Conservation (phyloP, 1,140 invertebrate genomes). For the Drosophila navojoa region DNA sequence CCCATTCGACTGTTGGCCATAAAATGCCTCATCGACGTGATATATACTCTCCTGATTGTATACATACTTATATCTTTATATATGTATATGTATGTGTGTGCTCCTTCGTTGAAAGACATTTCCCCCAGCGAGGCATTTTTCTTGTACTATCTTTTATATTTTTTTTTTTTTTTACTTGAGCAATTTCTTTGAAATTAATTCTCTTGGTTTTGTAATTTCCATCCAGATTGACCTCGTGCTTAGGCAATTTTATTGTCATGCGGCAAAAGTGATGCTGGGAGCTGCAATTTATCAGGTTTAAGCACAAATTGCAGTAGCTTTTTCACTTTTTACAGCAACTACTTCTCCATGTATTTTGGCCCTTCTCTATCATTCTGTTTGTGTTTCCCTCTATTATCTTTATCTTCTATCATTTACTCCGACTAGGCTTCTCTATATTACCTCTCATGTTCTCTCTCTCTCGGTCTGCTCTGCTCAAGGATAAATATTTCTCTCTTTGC, state of each 20-base stretch:
- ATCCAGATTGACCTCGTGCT: slow-evolving; percentile 2
- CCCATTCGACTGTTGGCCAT: slow-evolving; percentile 54
- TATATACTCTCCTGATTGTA: slow-evolving; percentile 31
- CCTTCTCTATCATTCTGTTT: too few species aligned
- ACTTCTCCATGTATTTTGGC: too few species aligned
- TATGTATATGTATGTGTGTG: neutral
- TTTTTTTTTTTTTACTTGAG: neutral
- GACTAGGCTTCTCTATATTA: too few species aligned
- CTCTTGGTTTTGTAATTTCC: neutral
- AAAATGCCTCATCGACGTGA: slow-evolving; percentile 71
- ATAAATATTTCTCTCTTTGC: too few species aligned
- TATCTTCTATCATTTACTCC: neutral
- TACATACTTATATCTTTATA: neutral
- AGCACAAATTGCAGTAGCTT: too few species aligned
- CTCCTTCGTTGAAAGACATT: neutral
- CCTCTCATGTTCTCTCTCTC: neutral
- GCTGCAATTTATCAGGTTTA: neutral
- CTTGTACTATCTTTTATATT: neutral
- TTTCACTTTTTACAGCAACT: too few species aligned
- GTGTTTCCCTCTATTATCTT: too few species aligned
- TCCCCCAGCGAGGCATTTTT: neutral
- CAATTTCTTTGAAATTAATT: slow-evolving; percentile 7
- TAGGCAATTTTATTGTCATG: neutral
- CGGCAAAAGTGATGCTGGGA: neutral
- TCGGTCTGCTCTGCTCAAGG: too few species aligned